Base-by-base conservation (phyloP, 2,113 vertebrate species). In the Manacus vitellinus region DNA sequence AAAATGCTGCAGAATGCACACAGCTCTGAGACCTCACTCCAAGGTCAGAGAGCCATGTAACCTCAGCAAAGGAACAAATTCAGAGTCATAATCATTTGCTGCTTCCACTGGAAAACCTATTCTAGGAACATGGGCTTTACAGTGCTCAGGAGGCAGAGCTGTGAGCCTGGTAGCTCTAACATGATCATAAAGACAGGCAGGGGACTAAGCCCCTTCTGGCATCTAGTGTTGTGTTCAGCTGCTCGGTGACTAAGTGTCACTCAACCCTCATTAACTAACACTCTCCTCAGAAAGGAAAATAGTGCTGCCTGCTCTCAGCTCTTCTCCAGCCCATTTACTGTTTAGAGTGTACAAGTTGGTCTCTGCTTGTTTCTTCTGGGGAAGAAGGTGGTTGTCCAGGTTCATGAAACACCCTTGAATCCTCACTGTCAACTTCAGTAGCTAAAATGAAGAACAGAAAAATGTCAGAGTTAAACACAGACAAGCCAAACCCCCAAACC, bases 341-440 rank as follows among this genome's bases (percentile, higher is more conserved):
- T 61, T 91, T 88, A 7, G 61, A 58, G 68, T 52, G 78, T 5
- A 51, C 24, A 35, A 92, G 51, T 6, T 39, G 51, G 6, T 93
- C 82, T 94, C 77, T 58, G 33, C 70, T 35, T 17, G 74, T 85
- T 87, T 97, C 89, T 94, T 98, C 97, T 93, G 94, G 83, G 51
- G 95, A 92, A 7, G 92, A 91, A 12, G 91, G 74, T 3, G 79
- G 46, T 44, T 92, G 97, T 80, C 68, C 86, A 75, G 77, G 39
- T 63, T 97, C 96, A 24, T 3, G 5, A 13, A 76, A 85, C 33
- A 56, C 21, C 44, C 49, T 92, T 11, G 77, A 77, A 65, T 97
- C 95, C 86, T 93, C 98, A 78, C 37, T 79, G 23, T 95, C 96
- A 83, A 90, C 51, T 79, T 95, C 96, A 66, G 91, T 18, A 85